Evolutionary conservation across 2,888 invertebrate genomes (phyloP).

Genomic region (Ophonus ardosiacus): DNA sequence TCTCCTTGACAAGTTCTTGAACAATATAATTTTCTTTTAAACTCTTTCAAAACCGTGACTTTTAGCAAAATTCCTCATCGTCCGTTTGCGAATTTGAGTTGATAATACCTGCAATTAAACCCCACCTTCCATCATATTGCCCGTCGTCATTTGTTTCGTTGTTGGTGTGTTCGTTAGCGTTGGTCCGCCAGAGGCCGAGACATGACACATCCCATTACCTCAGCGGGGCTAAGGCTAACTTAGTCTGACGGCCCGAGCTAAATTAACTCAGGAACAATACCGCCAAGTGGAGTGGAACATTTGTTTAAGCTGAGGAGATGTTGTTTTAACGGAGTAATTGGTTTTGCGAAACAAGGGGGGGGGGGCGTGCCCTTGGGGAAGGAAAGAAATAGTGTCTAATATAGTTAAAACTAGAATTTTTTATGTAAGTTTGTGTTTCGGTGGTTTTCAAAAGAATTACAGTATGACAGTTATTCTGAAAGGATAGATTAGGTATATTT

Average conservation of each 20-base stretch:
- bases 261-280: not conserved
- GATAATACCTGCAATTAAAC: not conserved
- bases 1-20: not conserved
- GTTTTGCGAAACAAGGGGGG: not conserved
- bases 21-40: not conserved
- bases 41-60: too few species aligned
- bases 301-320: not conserved
- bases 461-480: too few species aligned
- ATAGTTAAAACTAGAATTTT: not conserved
- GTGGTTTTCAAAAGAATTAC: too few species aligned
- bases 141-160: not conserved
- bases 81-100: not conserved
- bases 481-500: too few species aligned
- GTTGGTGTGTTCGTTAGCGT: not conserved
- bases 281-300: not conserved
- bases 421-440: not conserved
- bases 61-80: too few species aligned
- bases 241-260: not conserved
- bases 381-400: not conserved
- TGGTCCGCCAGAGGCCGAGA: not conserved
- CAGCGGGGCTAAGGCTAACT: not conserved
- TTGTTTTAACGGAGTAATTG: not conserved
- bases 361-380: not conserved
- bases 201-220: not conserved
- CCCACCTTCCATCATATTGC: not conserved